phyloP scores from a whole-genome alignment of 2,888 invertebrate species.

The Meiosimyza platycephala region DNA sequence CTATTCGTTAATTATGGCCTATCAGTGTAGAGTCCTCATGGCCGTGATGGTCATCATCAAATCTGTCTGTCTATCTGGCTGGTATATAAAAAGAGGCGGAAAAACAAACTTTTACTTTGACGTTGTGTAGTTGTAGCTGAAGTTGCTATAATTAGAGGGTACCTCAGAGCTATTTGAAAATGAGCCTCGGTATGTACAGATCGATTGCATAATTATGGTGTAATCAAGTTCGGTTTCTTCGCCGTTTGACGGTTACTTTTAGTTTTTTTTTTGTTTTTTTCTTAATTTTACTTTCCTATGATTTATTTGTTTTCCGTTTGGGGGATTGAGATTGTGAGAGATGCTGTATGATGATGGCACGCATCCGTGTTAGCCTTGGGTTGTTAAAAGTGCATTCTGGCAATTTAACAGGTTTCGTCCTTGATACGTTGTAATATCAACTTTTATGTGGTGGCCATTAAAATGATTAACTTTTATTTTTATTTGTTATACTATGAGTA shows the following conservation, averaged over 20 bases:
- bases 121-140: not conserved
- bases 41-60: too few species aligned
- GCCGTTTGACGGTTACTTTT: slow-evolving; percentile 3
- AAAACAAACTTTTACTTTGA: slow-evolving; percentile 2
- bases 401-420: slow-evolving; percentile 32
- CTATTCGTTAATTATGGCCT: slow-evolving; percentile 10
- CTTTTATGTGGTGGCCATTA: slow-evolving; percentile 16
- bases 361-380: slow-evolving; percentile 8
- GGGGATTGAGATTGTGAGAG: not conserved
- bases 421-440: slow-evolving; percentile 17
- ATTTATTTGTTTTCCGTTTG: slow-evolving; percentile 15
- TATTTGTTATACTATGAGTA: slow-evolving; percentile 17
- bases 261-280: not conserved
- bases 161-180: slow-evolving; percentile 25
- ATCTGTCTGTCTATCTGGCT: too few species aligned
- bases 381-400: not conserved
- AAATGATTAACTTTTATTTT: slow-evolving; percentile 32
- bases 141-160: not conserved
- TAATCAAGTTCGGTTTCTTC: not conserved
- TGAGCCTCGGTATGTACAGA: slow-evolving; percentile 13
- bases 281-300: not conserved
- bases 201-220: slow-evolving; percentile 41
- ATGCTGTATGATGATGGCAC: not conserved
- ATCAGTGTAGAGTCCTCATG: not conserved
- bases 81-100: slow-evolving; percentile 9